Evolutionary conservation across 2,113 vertebrate species (phyloP), one percentile per base, ranked within the genome.

Genomic region (Cepphus grylle): DNA sequence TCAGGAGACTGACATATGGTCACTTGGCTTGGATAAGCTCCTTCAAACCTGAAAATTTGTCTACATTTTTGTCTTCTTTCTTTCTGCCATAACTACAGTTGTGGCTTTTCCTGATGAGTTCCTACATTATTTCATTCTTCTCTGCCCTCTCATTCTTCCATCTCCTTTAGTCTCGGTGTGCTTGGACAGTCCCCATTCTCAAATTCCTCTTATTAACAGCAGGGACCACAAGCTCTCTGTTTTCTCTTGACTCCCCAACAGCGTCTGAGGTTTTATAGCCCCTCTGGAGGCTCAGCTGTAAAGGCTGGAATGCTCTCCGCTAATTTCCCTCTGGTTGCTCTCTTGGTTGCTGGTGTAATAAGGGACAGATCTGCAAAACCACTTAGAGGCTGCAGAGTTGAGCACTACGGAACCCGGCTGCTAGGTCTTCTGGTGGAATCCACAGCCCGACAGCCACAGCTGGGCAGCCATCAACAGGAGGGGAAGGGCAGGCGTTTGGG

Each of bases 1-100:
- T 95, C 81, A 70, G 96, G 96, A 96, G 81, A 88, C 59, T 88
- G 91, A 82, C 96, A 97, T 93, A 97, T 97, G 95, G 89, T 78
- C 93, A 88, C 47, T 91, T 93, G 94, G 87, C 77, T 96, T 3
- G 1, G 73, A 82, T 58, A 86, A 94, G 22, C 49, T 77, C 62
- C 81, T 91, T 91, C 63, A 85, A 36, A 93, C 45, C 30, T 86
- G 53, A 85, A 91, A 80, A 55, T 62, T 19, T 62, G 14, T 66
- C 81, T 73, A 38, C 22, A 78, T 90, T 58, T 87, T 83, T 82
- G 9, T 58, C 8, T 38, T 92, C n/a, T 52, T 85, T 27, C 53
- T 69, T 78, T 74, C 17, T n/a, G 25, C 6, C 9, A 3, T 87
- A 87, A 92, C 42, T 53, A 23, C 61, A 42, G 6, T 45, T 58